These are phyloP conservation scores for Myopa tessellatipennis DNA, from an alignment of 2,888 invertebrate species.

Conservation along the genomic window DNA sequence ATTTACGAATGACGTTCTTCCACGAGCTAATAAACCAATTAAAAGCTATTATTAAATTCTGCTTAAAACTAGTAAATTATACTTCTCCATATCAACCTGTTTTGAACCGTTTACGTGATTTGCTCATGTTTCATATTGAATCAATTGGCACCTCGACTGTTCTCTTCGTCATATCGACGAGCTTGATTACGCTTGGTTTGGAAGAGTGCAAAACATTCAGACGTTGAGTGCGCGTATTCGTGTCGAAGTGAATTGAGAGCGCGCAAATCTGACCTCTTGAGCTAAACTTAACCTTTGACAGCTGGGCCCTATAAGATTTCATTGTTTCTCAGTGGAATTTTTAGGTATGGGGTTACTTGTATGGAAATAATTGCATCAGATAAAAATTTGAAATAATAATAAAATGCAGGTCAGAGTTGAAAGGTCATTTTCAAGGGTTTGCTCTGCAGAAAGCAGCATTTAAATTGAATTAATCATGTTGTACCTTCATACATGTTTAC, in stretches of 20 bases:
- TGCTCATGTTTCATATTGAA: not conserved
- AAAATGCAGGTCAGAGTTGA: too few species aligned
- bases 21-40: too few species aligned
- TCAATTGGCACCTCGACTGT: constrained; percentile 7
- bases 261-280: constrained; percentile 28
- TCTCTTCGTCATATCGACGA: not conserved
- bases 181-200: not conserved
- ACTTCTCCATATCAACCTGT: too few species aligned
- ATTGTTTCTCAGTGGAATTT: not conserved
- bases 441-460: too few species aligned
- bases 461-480: not conserved
- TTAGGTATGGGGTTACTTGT: not conserved
- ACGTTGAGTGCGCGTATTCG: constrained; percentile 24
- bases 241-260: constrained; percentile 6
- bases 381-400: too few species aligned
- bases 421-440: not conserved
- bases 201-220: not conserved
- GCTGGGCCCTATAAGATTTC: constrained; percentile 1
- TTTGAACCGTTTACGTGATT: not conserved
- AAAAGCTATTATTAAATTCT: too few species aligned
- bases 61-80: too few species aligned
- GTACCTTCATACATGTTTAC: not conserved
- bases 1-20: too few species aligned
- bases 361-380: too few species aligned
- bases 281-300: constrained; percentile 31